Evolutionary conservation across 2,113 vertebrate genomes (phyloP), one percentile per base, ranked within the genome.

Genomic region (Colius striatus): DNA sequence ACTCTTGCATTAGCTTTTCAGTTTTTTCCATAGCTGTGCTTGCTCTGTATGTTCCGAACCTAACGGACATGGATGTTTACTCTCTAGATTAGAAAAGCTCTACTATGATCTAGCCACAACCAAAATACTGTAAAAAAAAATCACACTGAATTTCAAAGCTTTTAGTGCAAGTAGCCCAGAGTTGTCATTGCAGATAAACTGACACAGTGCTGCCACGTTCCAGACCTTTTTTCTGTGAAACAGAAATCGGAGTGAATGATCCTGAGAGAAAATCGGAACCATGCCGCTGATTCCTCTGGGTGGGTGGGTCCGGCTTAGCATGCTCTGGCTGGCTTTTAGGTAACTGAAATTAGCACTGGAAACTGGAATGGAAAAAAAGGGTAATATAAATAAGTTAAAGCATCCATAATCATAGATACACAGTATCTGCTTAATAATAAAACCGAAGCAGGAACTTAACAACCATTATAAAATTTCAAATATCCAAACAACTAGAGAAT

Each of bases 301-400:
- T 53, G 51, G 36, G 74, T 68, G 76, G 84, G 73, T 91, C 62
- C 41, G 66, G 71, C 76, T 93, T 54, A 74, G 53, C 34, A 9
- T 73, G 36, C 76, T 78, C 85, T 92, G 87, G 43, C 90, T 86
- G 43, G 27, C 71, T 81, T 92, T 83, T 90, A 91, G 81, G 84
- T 95, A 90, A 91, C 74, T 95, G 84, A 79, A 95, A 82, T 94
- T 80, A 74, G 66, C 61, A 13, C 50, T 94, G 93, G 84, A 92
- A 87, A 73, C 30, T 57, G 54, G 50, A 91, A 87, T 90, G 94
- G 94, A 96, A 94, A 96, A 87, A 95, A 84, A 26, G 25, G n/a
- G 47, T 94, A 93, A 91, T 86, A 85, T 63, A 95, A 96, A 83
- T 92, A 95, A 76, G 36, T 85, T 73, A 91, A 95, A 95, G 60